These are phyloP conservation scores for Artibeus jamaicensis DNA, from an alignment of 2,797 vertebrate genomes.

Conservation along the genomic window DNA sequence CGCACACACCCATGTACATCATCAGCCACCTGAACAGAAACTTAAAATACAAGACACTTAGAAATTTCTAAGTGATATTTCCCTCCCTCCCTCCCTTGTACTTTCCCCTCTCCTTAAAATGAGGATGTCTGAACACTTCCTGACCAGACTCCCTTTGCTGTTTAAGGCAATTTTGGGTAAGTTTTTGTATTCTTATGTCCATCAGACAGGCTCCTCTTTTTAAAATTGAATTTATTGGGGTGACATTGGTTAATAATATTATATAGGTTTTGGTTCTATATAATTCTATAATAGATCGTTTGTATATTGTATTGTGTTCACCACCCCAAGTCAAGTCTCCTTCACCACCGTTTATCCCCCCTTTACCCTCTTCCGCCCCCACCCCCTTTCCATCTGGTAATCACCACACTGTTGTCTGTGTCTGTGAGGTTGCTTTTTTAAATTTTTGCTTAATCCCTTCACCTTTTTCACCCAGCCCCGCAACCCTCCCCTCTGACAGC, in stretches of 20 bases:
- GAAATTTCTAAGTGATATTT: not conserved
- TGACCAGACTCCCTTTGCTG: not conserved
- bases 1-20: accelerated
- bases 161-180: not conserved
- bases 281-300: not conserved
- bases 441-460: not conserved
- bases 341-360: not conserved
- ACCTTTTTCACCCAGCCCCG: not conserved
- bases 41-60: not conserved
- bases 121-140: not conserved
- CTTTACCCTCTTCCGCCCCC: not conserved
- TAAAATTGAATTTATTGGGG: not conserved
- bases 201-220: not conserved
- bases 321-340: not conserved
- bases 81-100: not conserved
- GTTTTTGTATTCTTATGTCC: not conserved
- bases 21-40: not conserved
- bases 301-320: not conserved
- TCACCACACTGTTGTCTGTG: not conserved
- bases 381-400: not conserved
- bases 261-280: not conserved
- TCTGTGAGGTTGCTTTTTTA: not conserved
- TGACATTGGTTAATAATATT: not conserved
- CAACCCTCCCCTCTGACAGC: not conserved
- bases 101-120: not conserved